Evolutionary conservation across 1,140 invertebrate genomes (phyloP).

Genomic region (Mamestra configurata): DNA sequence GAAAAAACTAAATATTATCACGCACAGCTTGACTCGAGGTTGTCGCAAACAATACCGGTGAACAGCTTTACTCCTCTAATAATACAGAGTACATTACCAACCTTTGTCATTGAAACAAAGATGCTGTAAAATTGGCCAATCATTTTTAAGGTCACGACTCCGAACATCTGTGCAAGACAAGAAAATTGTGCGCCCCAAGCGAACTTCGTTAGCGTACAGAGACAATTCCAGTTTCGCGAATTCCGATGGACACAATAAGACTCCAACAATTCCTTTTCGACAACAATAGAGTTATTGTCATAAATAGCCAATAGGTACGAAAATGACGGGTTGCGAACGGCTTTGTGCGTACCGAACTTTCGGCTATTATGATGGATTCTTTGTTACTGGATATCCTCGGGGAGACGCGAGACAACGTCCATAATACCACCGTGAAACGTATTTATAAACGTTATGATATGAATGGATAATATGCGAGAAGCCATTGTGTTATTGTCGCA

Average conservation of each 20-base stretch:
- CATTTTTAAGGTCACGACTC: conserved; percentile 51
- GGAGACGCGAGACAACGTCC: conserved; percentile 71
- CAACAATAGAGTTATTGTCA: conserved; percentile 83
- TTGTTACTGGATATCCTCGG: conserved; percentile 81
- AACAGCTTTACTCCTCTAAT: conserved; percentile 54
- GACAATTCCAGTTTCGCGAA: conserved; percentile 85
- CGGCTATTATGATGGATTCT: conserved; percentile 75
- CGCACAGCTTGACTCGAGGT: conserved; percentile 73
- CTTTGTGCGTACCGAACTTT: conserved; percentile 73
- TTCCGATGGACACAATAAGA: conserved; percentile 71
- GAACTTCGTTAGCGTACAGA: conserved; percentile 63
- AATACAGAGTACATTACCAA: conserved; percentile 26
- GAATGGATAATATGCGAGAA: conserved; percentile 79
- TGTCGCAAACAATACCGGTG: conserved; percentile 65
- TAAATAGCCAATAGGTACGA: conserved; percentile 86
- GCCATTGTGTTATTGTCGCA: conserved; percentile 65
- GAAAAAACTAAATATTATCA: conserved; percentile 85
- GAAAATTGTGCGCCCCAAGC: conserved; percentile 40
- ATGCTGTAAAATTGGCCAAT: conserved; percentile 51
- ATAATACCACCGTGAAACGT: conserved; percentile 81
- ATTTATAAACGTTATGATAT: conserved; percentile 86
- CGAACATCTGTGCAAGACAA: conserved; percentile 47
- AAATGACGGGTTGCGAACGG: conserved; percentile 84
- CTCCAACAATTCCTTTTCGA: conserved; percentile 68
- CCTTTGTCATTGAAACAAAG: conserved; percentile 49